These are phyloP conservation scores for Sebastiscus albofasciatus DNA, from an alignment of 2,797 vertebrate species.

Conservation along the genomic window DNA sequence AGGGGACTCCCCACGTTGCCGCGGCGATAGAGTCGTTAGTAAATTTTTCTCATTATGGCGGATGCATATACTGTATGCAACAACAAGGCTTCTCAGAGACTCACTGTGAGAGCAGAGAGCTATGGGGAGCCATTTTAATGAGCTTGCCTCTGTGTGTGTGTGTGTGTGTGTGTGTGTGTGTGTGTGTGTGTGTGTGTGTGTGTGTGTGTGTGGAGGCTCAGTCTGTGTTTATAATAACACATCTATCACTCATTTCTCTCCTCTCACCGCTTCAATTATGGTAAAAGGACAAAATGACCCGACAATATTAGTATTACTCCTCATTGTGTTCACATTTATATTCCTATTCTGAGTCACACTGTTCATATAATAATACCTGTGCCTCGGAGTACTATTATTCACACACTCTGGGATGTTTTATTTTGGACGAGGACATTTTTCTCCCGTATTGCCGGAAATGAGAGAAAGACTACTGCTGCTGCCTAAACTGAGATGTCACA, in stretches of 20 bases:
- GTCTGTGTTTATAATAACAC: slow-evolving; percentile 19
- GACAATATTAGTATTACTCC: background rate
- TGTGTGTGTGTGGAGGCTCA: background rate
- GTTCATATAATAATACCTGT: background rate
- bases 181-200: background rate
- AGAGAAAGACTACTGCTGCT: background rate
- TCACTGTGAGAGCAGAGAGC: slow-evolving; percentile 36
- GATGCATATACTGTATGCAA: slow-evolving; percentile 23
- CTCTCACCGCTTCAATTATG: slow-evolving; percentile 27
- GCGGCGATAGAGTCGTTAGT: background rate
- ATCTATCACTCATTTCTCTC: slow-evolving; percentile 26
- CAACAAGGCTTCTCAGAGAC: slow-evolving; percentile 32
- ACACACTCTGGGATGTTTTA: background rate
- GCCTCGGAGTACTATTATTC: background rate
- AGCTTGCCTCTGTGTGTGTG: slow-evolving; percentile 14
- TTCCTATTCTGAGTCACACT: background rate
- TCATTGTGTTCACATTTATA: slow-evolving; percentile 20
- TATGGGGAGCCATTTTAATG: slow-evolving; percentile 66
- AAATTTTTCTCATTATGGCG: slow-evolving; percentile 32
- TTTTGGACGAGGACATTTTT: background rate
- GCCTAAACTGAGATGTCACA: slow-evolving; percentile 24
- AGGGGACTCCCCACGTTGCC: slow-evolving; percentile 21
- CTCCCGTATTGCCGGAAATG: background rate
- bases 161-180: slow-evolving; percentile 4
- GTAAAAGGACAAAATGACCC: slow-evolving; percentile 41